phyloP scores from a whole-genome alignment of 2,888 invertebrate genomes.

The Microctonus hyperodae region DNA sequence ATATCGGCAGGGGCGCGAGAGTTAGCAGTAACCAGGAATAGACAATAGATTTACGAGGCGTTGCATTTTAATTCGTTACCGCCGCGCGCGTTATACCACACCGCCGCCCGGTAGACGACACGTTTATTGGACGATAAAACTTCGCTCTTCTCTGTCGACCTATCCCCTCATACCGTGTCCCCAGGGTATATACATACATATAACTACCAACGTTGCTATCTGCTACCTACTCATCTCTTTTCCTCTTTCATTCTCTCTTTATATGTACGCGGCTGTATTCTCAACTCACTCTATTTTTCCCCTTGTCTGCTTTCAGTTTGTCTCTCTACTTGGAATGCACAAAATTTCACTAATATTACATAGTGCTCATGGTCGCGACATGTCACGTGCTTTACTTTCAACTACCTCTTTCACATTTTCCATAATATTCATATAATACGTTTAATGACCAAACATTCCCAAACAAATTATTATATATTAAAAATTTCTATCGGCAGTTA shows the following conservation, averaged over 20 bases:
- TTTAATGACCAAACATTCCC: not conserved
- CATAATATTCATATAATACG: slow-evolving; percentile 14
- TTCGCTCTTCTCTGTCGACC: slow-evolving; percentile 44
- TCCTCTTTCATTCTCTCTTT: slow-evolving; percentile 10
- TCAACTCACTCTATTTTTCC: slow-evolving; percentile 9
- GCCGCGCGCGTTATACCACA: slow-evolving; percentile 35
- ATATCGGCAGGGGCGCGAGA: slow-evolving; percentile 23
- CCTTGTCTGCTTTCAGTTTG: slow-evolving; percentile 21
- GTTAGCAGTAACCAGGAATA: slow-evolving; percentile 36
- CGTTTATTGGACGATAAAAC: slow-evolving; percentile 60
- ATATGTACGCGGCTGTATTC: not conserved
- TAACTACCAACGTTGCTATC: not conserved
- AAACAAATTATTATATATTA: not conserved
- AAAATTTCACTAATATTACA: slow-evolving; percentile 56
- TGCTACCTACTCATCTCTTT: slow-evolving; percentile 16
- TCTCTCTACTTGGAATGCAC: slow-evolving; percentile 52
- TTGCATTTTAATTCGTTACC: slow-evolving; percentile 56
- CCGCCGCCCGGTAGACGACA: slow-evolving; percentile 52
- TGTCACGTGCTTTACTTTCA: not conserved
- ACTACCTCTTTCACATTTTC: not conserved
- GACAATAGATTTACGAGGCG: slow-evolving; percentile 54
- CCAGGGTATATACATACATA: too few relatives aligned
- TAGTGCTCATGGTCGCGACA: not conserved
- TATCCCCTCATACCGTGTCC: slow-evolving; percentile 14
- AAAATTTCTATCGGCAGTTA: not conserved